phyloP scores from a whole-genome alignment of 2,113 vertebrate species.

The cattle (Bos taurus) region ARS-UCD2.0 NC_037347.1:21175001-21175500 shows the following conservation, averaged over 20 bases:
- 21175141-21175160: neutral
- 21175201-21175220: neutral
- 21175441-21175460: neutral
- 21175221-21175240: neutral
- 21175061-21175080: neutral
- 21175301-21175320: neutral
- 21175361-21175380: neutral
- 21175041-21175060: neutral
- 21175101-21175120: neutral
- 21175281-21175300: neutral
- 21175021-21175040: too few relatives aligned
- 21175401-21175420: neutral
- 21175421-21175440: neutral
- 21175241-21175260: neutral
- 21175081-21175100: neutral
- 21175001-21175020: too few relatives aligned
- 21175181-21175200: neutral
- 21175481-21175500: neutral
- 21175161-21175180: neutral
- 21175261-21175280: neutral
- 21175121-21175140: neutral
- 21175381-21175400: neutral
- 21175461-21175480: neutral
- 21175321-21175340: neutral
- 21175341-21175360: neutral